Evolutionary conservation across 2,888 invertebrate species (phyloP).

Genomic region (Acleris emargana): DNA sequence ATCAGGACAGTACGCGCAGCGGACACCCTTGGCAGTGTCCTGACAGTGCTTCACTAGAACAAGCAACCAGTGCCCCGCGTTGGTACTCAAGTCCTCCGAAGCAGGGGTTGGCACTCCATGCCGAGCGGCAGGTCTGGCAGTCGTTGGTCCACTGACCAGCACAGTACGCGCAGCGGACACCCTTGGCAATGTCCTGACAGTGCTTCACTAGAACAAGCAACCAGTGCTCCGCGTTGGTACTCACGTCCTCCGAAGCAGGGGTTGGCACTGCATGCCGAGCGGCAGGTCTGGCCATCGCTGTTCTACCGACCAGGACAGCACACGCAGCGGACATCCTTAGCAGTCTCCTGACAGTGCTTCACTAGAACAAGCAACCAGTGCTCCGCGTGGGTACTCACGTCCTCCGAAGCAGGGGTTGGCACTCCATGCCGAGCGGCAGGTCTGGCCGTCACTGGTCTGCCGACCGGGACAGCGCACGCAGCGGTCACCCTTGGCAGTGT

Average conservation of each 20-base stretch:
- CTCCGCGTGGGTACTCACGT: conserved; percentile 57
- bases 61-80: too few relatives aligned
- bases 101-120: conserved; percentile 86
- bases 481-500: conserved; percentile 87
- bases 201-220: conserved; percentile 78
- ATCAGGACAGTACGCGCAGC: conserved; percentile 90
- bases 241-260: conserved; percentile 77
- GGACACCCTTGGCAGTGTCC: conserved; percentile 76
- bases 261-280: conserved; percentile 87
- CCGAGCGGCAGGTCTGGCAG: conserved; percentile 88
- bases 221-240: conserved; percentile 42
- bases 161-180: conserved; percentile 90
- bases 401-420: conserved; percentile 81
- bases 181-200: conserved; percentile 87
- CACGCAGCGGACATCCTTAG: conserved; percentile 89
- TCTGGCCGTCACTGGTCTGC: conserved; percentile 89
- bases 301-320: conserved; percentile 88
- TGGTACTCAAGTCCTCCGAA: conserved; percentile 72
- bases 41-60: too few relatives aligned
- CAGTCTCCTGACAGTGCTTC: conserved; percentile 87
- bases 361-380: conserved; percentile 56
- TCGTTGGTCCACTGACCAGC: conserved; percentile 90
- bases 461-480: conserved; percentile 91
- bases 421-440: conserved; percentile 88
- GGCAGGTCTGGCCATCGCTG: conserved; percentile 91